Evolutionary conservation across 1,140 invertebrate genomes (phyloP).

Genomic region (Dinoponera quadriceps): DNA sequence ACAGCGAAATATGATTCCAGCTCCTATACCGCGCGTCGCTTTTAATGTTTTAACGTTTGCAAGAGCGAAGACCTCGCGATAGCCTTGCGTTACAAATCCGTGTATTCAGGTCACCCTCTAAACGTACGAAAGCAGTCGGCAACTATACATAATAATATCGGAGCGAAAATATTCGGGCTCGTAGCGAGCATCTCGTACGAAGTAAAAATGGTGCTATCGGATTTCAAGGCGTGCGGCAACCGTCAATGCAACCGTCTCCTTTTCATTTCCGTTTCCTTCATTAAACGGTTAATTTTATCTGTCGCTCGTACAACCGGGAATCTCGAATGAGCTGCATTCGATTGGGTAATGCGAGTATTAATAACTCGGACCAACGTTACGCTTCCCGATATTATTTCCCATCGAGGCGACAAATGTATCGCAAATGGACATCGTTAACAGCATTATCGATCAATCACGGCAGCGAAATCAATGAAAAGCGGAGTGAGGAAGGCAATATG

Average conservation of each 20-base stretch:
- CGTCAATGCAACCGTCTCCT: neutral
- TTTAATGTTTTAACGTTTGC: neutral
- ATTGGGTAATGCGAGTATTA: constrained; percentile 80
- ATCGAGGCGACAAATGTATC: neutral
- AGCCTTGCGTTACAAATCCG: constrained; percentile 2
- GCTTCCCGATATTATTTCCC: constrained; percentile 79
- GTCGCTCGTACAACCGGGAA: constrained; percentile 1
- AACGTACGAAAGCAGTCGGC: constrained; percentile 7
- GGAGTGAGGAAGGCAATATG: neutral
- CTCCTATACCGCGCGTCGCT: neutral
- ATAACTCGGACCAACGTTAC: constrained; percentile 83
- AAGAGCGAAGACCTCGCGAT: neutral
- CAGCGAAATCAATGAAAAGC: neutral
- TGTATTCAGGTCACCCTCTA: constrained; percentile 47
- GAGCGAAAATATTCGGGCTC: neutral
- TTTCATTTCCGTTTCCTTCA: constrained; percentile 33
- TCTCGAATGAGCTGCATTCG: constrained; percentile 78
- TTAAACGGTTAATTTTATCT: constrained; percentile 21
- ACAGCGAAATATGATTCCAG: constrained; percentile 15
- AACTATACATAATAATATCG: neutral
- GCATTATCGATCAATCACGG: no score
- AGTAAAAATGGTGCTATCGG: constrained; percentile 16
- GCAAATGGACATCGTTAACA: neutral
- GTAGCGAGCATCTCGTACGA: neutral
- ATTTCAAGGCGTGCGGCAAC: constrained; percentile 27